A percentile compares a stretch with the other conserved stretches of the same genome.
phyloP scores from a whole-genome alignment of 2,113 vertebrate genomes.

The Poicephalus gulielmi region DNA sequence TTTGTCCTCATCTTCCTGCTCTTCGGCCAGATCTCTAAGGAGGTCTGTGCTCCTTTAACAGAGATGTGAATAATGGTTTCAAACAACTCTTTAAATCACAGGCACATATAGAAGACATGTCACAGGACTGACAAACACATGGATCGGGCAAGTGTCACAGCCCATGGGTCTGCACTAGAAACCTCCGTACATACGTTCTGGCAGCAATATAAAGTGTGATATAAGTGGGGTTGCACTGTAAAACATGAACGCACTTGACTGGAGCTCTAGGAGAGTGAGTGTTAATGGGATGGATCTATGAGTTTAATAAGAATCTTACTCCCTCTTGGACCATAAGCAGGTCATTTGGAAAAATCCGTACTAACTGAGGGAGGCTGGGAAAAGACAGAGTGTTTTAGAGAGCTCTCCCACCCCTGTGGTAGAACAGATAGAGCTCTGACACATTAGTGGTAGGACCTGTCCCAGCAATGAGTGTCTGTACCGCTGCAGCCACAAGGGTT shows the following conservation, averaged over 20 bases:
- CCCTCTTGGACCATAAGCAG: background rate
- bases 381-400: background rate
- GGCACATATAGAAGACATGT: background rate
- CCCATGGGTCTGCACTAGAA: background rate
- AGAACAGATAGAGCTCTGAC: rapidly evolving
- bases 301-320: background rate
- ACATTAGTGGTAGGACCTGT: rapidly evolving
- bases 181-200: background rate
- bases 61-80: background rate
- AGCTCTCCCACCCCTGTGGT: rapidly evolving
- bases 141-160: background rate
- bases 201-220: background rate
- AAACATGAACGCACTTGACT: background rate
- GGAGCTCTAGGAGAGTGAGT: background rate
- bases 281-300: background rate
- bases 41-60: background rate
- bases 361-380: background rate
- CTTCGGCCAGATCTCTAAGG: background rate
- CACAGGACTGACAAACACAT: background rate
- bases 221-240: background rate
- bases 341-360: background rate
- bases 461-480: background rate
- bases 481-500: background rate
- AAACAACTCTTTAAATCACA: background rate
- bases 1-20: background rate